Evolutionary conservation across 2,888 invertebrate genomes (phyloP).

Genomic region (Opisthograptis luteolata): DNA sequence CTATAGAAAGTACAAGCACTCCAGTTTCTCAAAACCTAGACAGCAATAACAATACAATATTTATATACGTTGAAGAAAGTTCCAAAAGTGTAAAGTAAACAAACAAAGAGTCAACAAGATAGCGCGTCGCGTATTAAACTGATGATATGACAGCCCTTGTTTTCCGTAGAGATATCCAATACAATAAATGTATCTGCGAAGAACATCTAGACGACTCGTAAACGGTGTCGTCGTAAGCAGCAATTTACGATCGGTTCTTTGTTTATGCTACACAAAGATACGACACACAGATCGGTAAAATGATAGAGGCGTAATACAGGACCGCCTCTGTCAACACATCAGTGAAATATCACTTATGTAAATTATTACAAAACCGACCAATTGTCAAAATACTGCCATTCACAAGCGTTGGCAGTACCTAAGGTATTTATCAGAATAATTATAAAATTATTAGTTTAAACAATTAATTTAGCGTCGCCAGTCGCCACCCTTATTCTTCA

Average conservation of each 20-base stretch:
- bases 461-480: no score
- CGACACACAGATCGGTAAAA: background rate
- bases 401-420: no score
- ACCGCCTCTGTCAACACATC: background rate
- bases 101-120: conserved; percentile 1
- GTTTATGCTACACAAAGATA: conserved; percentile 45
- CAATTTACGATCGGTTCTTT: conserved; percentile 54
- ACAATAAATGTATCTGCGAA: conserved; percentile 33
- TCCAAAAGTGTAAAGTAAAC: no score
- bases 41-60: no score
- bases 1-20: no score
- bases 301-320: background rate
- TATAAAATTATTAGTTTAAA: no score
- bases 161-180: conserved; percentile 29
- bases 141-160: conserved; percentile 18
- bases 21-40: no score
- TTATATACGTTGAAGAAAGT: no score
- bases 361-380: background rate
- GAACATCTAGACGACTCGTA: conserved; percentile 42
- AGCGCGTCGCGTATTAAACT: conserved; percentile 2
- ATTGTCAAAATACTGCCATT: no score
- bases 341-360: conserved; percentile 2
- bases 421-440: no score
- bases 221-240: conserved; percentile 45
- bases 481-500: no score